Evolutionary conservation across 2,797 vertebrate species (phyloP).

Genomic region (Eulemur rubriventer): DNA sequence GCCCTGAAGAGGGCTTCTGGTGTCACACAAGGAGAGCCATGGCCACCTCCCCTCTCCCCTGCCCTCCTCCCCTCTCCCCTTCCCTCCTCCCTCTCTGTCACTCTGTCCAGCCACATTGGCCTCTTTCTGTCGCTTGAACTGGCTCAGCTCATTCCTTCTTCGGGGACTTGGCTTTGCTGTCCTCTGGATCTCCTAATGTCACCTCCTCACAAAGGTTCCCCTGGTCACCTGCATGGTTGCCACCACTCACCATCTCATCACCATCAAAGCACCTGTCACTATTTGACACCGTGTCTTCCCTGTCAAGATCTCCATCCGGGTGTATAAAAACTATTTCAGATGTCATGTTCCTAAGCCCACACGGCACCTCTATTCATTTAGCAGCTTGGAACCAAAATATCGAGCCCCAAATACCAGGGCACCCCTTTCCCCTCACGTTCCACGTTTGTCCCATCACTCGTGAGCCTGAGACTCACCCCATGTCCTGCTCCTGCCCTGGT

Average conservation of each 20-base stretch:
- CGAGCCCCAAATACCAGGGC: rapidly evolving
- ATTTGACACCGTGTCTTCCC: rapidly evolving
- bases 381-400: neutral
- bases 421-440: rapidly evolving
- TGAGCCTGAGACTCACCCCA: neutral
- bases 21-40: rapidly evolving
- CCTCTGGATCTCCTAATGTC: neutral
- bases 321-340: neutral
- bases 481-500: neutral
- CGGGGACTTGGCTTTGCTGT: neutral
- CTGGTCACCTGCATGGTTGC: rapidly evolving
- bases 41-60: too few species aligned
- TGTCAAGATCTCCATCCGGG: neutral
- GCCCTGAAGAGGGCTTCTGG: neutral
- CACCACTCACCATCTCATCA: rapidly evolving
- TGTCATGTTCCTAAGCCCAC: neutral
- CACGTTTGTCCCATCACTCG: too few species aligned
- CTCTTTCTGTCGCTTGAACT: too few species aligned
- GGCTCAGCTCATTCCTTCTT: neutral
- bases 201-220: neutral
- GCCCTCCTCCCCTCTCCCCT: rapidly evolving
- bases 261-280: rapidly evolving
- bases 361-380: rapidly evolving
- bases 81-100: rapidly evolving
- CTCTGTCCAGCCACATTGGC: too few species aligned